Evolutionary conservation across 2,113 vertebrate genomes (phyloP).

Genomic region (Ornithorhynchus anatinus): DNA sequence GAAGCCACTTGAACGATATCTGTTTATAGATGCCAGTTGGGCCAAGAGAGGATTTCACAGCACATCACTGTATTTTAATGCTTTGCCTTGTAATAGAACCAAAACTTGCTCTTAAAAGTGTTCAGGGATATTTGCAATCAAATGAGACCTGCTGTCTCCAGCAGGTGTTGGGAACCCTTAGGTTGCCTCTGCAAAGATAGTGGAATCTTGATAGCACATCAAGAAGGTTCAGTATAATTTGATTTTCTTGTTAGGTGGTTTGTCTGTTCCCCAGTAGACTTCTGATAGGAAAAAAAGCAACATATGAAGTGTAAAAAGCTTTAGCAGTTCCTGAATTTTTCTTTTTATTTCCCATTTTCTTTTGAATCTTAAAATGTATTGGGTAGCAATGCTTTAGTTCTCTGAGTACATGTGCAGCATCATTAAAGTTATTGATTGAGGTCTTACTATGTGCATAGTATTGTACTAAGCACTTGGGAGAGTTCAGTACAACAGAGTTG

Average conservation of each 20-base stretch:
- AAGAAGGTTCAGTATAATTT: not conserved
- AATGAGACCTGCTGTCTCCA: not conserved
- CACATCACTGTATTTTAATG: not conserved
- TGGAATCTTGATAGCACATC: not conserved
- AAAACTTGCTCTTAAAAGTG: not conserved
- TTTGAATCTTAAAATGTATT: not conserved
- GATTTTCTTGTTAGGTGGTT: not conserved
- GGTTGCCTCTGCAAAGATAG: not conserved
- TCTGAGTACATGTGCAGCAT: too few relatives aligned
- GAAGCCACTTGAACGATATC: fast-evolving
- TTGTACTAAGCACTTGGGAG: too few relatives aligned
- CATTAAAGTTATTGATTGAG: too few relatives aligned
- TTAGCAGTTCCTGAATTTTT: fast-evolving
- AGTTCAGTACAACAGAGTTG: too few relatives aligned
- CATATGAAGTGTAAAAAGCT: not conserved
- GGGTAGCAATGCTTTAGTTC: too few relatives aligned
- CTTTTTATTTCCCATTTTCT: not conserved
- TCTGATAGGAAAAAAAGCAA: not conserved
- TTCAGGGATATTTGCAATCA: not conserved
- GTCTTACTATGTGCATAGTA: too few relatives aligned
- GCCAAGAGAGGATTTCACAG: not conserved
- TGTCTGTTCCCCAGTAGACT: not conserved
- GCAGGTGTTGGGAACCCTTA: not conserved
- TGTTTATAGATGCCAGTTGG: not conserved
- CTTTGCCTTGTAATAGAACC: not conserved